Evolutionary conservation across 2,797 vertebrate species (phyloP).

Genomic region (Sebastes nivosus): DNA sequence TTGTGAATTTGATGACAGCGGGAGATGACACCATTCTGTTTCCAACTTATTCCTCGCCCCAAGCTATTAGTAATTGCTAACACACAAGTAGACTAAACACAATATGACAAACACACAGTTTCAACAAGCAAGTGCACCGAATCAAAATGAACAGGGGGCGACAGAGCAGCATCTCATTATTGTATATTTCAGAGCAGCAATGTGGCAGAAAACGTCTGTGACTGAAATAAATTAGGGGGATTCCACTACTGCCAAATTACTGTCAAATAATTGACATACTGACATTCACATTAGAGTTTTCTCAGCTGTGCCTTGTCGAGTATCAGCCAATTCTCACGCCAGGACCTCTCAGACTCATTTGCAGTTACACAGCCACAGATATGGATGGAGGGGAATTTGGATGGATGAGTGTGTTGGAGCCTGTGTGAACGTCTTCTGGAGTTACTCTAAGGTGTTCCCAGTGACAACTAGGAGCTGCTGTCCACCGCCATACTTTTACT

Average conservation of each 20-base stretch:
- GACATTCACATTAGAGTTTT: conserved; percentile 28
- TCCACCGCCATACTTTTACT: not conserved
- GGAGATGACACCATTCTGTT: conserved; percentile 37
- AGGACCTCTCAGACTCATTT: conserved; percentile 25
- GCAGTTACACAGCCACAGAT: conserved; percentile 28
- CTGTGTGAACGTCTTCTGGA: conserved; percentile 13
- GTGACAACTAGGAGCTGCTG: conserved; percentile 6
- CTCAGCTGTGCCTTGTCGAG: conserved; percentile 12
- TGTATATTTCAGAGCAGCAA: not conserved
- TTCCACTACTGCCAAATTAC: conserved; percentile 26
- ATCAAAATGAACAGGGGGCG: conserved; percentile 11
- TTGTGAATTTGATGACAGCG: conserved; percentile 35
- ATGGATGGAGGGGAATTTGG: conserved; percentile 10
- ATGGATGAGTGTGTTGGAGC: conserved; percentile 4
- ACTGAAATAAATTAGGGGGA: conserved; percentile 16
- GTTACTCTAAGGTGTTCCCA: not conserved
- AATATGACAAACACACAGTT: conserved; percentile 32
- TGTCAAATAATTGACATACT: conserved; percentile 33
- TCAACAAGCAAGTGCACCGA: conserved; percentile 8
- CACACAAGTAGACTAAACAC: conserved; percentile 31
- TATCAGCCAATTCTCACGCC: conserved; percentile 12
- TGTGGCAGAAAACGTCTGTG: conserved; percentile 25
- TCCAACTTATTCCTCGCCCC: conserved; percentile 30
- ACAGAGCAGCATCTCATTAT: conserved; percentile 23
- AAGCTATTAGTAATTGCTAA: conserved; percentile 38